Evolutionary conservation across 2,797 vertebrate genomes (phyloP), one percentile per base, ranked within the genome.

Genomic region (Sebastes umbrosus): DNA sequence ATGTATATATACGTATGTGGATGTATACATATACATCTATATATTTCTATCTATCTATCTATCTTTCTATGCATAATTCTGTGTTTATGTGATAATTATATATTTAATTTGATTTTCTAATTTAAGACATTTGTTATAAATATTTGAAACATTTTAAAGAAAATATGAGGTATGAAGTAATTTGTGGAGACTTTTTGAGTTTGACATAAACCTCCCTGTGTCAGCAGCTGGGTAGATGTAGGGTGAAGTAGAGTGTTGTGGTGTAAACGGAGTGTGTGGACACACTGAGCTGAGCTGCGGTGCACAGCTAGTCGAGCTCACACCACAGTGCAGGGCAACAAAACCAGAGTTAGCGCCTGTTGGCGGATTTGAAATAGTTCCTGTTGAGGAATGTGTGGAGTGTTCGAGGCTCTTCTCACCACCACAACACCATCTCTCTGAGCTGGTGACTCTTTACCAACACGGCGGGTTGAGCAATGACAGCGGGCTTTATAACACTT

Each of bases 311-410:
- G 29, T 81, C 78, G 36, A 39, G 36, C 36, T 39, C 36, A 14
- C 83, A 71, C 88, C 79, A 39, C 13, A 39, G 36, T 14, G 36
- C 36, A 89, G 75, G 79, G 87, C 55, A 20, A 22, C 29, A 63
- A 73, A 90, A 10, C 18, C 29, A 63, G 73, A 90, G 84, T 91
- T 78, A 36, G 24, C 87, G 71, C 84, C 86, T 84, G 92, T 90
- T 88, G 79, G 84, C 89, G 93, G 86, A 4, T 89, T 87, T 87
- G 34, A 84, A 79, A 79, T 25, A 91, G 92, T 96, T 96, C 94
- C 95, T 96, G 93, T 91, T 92, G 80, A 4, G 86, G 87, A 82
- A 86, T 88, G 90, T 68, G 77, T 6, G 1, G 29, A 6, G 63
- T 5, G 66, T 20, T 1, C 7, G 54, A 64, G 25, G 69, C 36